Percentiles rank a stretch among this genome's conserved stretches.
Conservation (phyloP, 2,113 vertebrate species). For the Trichomycterus rosablanca region DNA sequence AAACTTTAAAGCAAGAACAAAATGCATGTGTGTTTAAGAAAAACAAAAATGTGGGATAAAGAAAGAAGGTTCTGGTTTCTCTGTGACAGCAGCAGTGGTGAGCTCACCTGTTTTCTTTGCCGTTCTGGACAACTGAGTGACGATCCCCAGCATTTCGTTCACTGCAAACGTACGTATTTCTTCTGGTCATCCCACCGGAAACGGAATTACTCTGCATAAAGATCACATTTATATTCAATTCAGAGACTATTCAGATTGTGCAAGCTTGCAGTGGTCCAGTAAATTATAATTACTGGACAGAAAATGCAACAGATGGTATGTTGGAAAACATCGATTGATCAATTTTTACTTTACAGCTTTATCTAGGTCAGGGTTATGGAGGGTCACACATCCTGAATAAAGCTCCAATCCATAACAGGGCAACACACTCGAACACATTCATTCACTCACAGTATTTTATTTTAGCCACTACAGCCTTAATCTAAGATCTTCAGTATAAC, state of each 20-base stretch:
- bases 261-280: too few relatives aligned
- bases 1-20: neutral
- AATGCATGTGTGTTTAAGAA: neutral
- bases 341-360: too few relatives aligned
- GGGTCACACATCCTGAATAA: too few relatives aligned
- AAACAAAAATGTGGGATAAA: neutral
- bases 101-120: constrained; percentile 73
- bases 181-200: constrained; percentile 81
- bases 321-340: too few relatives aligned
- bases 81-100: neutral
- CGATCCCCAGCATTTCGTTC: constrained; percentile 75
- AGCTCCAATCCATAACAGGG: too few relatives aligned
- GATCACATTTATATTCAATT: neutral
- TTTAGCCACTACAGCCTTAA: too few relatives aligned
- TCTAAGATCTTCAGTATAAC: too few relatives aligned
- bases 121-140: constrained; percentile 77
- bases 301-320: too few relatives aligned
- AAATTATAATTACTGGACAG: too few relatives aligned
- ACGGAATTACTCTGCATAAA: constrained; percentile 75
- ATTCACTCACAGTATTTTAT: too few relatives aligned
- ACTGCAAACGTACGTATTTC: constrained; percentile 89
- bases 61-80: neutral
- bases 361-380: too few relatives aligned
- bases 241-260: neutral
- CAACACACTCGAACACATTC: too few relatives aligned